A percentile compares a stretch with the other conserved stretches of the same genome.
Conservation (phyloP, 2,113 vertebrate species). For the Crocuta crocuta region DNA sequence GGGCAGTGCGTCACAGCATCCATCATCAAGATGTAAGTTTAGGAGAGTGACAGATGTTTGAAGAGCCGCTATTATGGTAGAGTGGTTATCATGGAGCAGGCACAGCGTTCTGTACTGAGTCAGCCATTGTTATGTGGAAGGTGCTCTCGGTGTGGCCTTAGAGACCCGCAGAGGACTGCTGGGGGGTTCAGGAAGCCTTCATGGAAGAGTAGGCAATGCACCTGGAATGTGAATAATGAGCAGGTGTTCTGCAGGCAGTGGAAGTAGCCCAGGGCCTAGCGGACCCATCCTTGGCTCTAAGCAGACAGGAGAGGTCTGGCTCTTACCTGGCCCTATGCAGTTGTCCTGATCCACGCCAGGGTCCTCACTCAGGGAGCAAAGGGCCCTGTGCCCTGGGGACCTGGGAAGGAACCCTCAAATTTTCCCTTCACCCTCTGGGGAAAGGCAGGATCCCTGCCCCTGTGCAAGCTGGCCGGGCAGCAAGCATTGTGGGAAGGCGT, state of each 20-base stretch:
- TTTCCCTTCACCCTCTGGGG: not conserved
- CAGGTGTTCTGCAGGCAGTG: not conserved
- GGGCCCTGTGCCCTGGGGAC: not conserved
- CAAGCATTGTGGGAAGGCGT: not conserved
- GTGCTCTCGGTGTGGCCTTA: not conserved
- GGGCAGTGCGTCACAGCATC: not conserved
- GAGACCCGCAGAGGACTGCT: not conserved
- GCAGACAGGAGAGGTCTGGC: not conserved
- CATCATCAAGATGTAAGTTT: not conserved
- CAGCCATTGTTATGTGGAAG: not conserved
- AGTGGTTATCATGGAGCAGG: not conserved
- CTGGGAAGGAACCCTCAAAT: not conserved
- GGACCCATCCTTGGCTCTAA: not conserved
- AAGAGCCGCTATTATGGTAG: not conserved
- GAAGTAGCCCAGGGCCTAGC: not conserved
- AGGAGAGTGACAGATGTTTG: not conserved
- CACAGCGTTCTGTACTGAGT: not conserved
- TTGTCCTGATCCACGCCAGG: not conserved
- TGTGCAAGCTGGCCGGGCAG: not conserved
- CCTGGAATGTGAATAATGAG: not conserved
- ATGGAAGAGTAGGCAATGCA: not conserved
- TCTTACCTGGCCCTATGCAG: not conserved
- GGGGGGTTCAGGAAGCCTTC: not conserved
- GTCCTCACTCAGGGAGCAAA: not conserved
- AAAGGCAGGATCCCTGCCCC: not conserved